phyloP scores from a whole-genome alignment of 1,140 invertebrate genomes.

The Aphaenogaster floridana region DNA sequence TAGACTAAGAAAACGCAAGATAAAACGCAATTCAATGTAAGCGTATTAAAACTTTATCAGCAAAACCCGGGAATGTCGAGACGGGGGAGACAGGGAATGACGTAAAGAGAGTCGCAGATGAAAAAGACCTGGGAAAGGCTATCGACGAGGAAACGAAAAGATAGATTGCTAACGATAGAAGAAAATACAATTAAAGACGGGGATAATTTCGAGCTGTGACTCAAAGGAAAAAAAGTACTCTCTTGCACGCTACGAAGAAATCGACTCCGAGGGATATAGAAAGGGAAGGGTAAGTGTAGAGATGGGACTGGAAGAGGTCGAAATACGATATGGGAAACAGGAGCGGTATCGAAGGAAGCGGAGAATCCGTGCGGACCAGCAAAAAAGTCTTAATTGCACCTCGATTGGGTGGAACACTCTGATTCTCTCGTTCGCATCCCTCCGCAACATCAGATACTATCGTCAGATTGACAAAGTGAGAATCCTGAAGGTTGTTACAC shows the following conservation, averaged over 20 bases:
- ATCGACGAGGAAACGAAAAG: conserved; percentile 50
- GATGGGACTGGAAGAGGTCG: not conserved
- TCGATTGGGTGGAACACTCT: conserved; percentile 48
- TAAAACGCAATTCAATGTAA: conserved; percentile 14
- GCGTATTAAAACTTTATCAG: conserved; percentile 45
- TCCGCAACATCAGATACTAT: conserved; percentile 45
- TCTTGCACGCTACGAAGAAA: conserved; percentile 43
- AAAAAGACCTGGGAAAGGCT: conserved; percentile 13
- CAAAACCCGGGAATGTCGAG: not conserved
- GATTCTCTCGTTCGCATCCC: conserved; percentile 49
- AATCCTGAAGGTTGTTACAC: conserved; percentile 17
- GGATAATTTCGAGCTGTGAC: conserved; percentile 49
- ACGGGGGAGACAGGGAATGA: not conserved
- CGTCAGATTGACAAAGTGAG: conserved; percentile 34
- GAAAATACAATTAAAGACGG: conserved; percentile 67
- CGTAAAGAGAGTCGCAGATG: not conserved
- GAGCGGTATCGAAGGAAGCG: conserved; percentile 1
- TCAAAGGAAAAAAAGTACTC: conserved; percentile 31
- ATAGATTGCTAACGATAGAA: conserved; percentile 52
- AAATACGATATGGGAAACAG: conserved; percentile 46
- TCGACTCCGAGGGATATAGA: conserved; percentile 44
- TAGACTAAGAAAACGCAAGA: not conserved
- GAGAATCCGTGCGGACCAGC: not conserved
- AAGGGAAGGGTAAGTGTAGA: not conserved
- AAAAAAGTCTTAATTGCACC: conserved; percentile 62